Evolutionary conservation across 2,888 invertebrate genomes (phyloP), one percentile per base, ranked within the genome.

Genomic region (Drosophila mayaguana): DNA sequence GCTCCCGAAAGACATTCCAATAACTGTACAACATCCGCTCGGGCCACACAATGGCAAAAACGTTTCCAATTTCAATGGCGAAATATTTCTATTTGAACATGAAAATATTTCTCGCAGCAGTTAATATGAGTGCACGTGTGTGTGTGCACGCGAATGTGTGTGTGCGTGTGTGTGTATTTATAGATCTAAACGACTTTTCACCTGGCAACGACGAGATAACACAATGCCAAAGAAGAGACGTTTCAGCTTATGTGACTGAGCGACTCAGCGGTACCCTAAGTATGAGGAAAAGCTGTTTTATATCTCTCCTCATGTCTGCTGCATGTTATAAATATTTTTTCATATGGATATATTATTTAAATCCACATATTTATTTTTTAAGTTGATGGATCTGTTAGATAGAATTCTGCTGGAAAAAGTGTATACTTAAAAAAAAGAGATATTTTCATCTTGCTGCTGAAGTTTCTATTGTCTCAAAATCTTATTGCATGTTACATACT

Each of bases 81-180:
- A 80, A 89, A 89, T 89, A 84, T 87, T 84, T 84, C 84, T 89
- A 84, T 84, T 74, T 78, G 59, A 74, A 84, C 88, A 87, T 87
- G 72, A 84, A 89, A 89, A 84, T 87, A 87, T 84, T 78, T 76
- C 83, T 74, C 74, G 66, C 88, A 72, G 83, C 64, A 70, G 74
- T 77, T 77, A 79, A 43, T 66, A 63, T 72, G 65, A 50, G 28
- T 57, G 56, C 55, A 9, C 18, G 43, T 43, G 42, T 22, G 18
- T 28, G 40, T 18, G 25, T 55, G 11, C 38, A 36, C 6, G 36
- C 36, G 36, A n/a, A n/a, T 38, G 18, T 38, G 42, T 22, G 16
- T 43, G 14, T 38, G 22, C 18, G 22, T 6, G 20, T 45, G 11
- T 43, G 32, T 34, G 38, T 20, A 38, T 34, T 43, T 45, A 53